Evolutionary conservation across 2,113 vertebrate species (phyloP).

Genomic region (Xiphias gladius): DNA sequence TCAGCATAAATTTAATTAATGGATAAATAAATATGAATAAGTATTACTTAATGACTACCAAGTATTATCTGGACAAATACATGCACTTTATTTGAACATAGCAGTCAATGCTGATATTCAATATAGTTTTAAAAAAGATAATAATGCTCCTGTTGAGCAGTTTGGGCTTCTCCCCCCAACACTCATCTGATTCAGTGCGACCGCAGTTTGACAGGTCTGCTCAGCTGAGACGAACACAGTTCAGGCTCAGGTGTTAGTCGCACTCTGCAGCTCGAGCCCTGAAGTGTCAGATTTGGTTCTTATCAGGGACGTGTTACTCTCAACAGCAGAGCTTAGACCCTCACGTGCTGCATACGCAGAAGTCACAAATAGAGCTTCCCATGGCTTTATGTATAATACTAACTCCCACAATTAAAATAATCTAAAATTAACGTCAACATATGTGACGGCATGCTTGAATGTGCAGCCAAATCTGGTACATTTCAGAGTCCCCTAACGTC

Average conservation of each 20-base stretch:
- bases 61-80: not conserved
- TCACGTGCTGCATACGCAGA: not conserved
- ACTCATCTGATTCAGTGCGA: not conserved
- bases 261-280: slow-evolving; percentile 28
- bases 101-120: not conserved
- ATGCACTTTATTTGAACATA: not conserved
- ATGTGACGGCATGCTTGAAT: not conserved
- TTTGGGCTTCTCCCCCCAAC: not conserved
- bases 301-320: not conserved
- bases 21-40: not conserved
- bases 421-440: not conserved
- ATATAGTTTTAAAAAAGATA: not conserved
- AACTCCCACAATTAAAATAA: not conserved
- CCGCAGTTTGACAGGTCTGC: slow-evolving; percentile 14
- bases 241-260: slow-evolving; percentile 40
- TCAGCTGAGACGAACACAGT: slow-evolving; percentile 10
- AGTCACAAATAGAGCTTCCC: not conserved
- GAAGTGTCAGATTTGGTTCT: slow-evolving; percentile 16
- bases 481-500: not conserved
- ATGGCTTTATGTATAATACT: not conserved
- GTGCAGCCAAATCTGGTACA: not conserved
- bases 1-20: not conserved
- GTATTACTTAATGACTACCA: not conserved
- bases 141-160: not conserved
- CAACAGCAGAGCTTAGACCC: not conserved